Evolutionary conservation across 2,113 vertebrate species (phyloP).

Genomic region (Mus musculus): GRCm39 chr14:100212001-100212500

Average conservation of each 20-base stretch:
- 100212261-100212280: neutral
- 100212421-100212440: constrained; percentile 23
- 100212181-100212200: neutral
- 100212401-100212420: neutral
- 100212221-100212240: neutral
- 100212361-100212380: neutral
- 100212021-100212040: neutral
- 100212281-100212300: constrained; percentile 8
- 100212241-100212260: neutral
- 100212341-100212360: neutral
- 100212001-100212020: neutral
- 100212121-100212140: neutral
- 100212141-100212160: neutral
- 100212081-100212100: neutral
- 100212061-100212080: neutral
- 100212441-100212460: constrained; percentile 42
- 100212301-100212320: neutral
- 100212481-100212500: neutral
- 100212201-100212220: neutral
- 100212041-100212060: constrained; percentile 14
- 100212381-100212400: neutral
- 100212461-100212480: neutral
- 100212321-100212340: neutral
- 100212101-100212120: neutral
- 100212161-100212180: neutral